Conservation (phyloP, 2,888 invertebrate species). For the Eustalomyia histrio region DNA sequence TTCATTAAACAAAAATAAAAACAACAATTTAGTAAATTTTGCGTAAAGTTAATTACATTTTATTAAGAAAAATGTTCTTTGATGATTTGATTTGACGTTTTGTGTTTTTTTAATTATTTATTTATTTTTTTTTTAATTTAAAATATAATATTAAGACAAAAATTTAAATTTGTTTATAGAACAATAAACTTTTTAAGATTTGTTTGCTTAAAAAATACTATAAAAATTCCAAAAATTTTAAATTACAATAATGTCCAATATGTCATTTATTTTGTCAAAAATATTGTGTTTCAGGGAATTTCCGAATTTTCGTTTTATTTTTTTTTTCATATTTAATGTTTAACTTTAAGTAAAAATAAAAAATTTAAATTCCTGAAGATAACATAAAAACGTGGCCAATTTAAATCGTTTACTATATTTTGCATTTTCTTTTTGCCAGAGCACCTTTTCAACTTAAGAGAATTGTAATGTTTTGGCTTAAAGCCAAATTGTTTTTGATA, state of each 20-base stretch:
- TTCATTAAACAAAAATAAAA: slow-evolving; percentile 9
- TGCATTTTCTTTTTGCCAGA: slow-evolving; percentile 29
- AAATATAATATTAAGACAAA: not conserved
- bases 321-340: not conserved
- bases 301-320: not conserved
- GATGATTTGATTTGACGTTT: slow-evolving; percentile 27
- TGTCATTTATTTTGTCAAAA: not conserved
- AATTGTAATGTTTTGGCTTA: slow-evolving; percentile 26
- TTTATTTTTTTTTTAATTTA: not conserved
- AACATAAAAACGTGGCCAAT: slow-evolving; percentile 17
- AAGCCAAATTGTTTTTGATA: slow-evolving; percentile 49
- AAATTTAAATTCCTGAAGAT: slow-evolving; percentile 32
- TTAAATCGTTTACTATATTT: slow-evolving; percentile 2
- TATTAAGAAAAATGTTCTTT: slow-evolving; percentile 30
- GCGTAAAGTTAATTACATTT: slow-evolving; percentile 53
- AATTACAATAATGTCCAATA: not conserved
- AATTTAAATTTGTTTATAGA: slow-evolving; percentile 2
- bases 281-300: not conserved
- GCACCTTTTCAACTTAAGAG: slow-evolving; percentile 49
- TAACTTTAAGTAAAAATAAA: slow-evolving; percentile 29
- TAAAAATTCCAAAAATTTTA: not conserved
- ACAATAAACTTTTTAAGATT: not conserved
- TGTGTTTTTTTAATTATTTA: not conserved
- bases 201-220: not conserved
- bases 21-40: slow-evolving; percentile 46